A percentile compares a stretch with the other conserved stretches of the same genome.
phyloP scores from a whole-genome alignment of 2,797 vertebrate genomes.

The Hoplostethus atlanticus region DNA sequence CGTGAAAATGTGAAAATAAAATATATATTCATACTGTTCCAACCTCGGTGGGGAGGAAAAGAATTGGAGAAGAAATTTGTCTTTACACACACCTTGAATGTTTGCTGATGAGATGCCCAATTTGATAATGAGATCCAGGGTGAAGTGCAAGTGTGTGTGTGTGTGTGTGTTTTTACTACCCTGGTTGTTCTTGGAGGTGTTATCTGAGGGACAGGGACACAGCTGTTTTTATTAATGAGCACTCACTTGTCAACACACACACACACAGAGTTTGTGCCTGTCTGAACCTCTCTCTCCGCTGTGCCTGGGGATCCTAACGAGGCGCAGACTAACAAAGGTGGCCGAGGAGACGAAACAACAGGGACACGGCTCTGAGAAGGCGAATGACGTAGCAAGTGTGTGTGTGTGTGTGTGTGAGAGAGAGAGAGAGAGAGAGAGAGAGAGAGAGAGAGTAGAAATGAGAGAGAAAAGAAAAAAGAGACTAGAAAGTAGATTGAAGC shows the following conservation, averaged over 20 bases:
- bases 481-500: too few species aligned
- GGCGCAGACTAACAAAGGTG: constrained; percentile 38
- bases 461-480: neutral
- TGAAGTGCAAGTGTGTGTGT: neutral
- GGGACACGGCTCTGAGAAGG: neutral
- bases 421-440: too few species aligned
- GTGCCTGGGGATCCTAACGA: constrained; percentile 48
- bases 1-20: too few species aligned
- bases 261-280: neutral
- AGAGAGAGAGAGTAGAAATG: neutral
- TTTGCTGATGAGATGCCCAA: too few species aligned
- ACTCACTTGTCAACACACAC: constrained; percentile 30
- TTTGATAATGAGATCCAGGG: constrained; percentile 20
- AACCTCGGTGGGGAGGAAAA: neutral
- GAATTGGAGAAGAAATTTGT: too few species aligned
- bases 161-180: constrained; percentile 31
- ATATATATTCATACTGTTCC: too few species aligned
- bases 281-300: neutral
- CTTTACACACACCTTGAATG: too few species aligned
- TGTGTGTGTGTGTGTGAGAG: neutral
- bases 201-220: constrained; percentile 57
- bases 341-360: constrained; percentile 35
- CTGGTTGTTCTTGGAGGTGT: constrained; percentile 24
- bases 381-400: neutral
- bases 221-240: constrained; percentile 68